A percentile compares a stretch with the other conserved stretches of the same genome.
Conservation (phyloP, 2,797 vertebrate species). For the Poeciliopsis infans region DNA sequence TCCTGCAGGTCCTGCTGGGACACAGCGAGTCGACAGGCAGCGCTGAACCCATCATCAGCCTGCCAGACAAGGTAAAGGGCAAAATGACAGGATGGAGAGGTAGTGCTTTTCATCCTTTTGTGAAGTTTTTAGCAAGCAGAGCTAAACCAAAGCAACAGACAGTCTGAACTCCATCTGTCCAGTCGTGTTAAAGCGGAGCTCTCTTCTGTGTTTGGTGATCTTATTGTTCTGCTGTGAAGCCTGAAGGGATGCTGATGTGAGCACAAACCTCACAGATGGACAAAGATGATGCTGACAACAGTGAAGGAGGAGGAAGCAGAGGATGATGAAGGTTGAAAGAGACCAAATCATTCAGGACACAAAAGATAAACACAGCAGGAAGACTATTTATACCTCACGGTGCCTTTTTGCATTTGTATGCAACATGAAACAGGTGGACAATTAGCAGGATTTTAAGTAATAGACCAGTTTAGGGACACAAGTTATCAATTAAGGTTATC, state of each 20-base stretch:
- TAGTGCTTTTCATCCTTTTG: not conserved
- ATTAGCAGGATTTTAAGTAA: not conserved
- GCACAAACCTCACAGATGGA: constrained; percentile 10
- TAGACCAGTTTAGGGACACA: not conserved
- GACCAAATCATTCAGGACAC: not conserved
- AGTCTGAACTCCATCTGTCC: not conserved
- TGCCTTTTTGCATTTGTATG: not conserved
- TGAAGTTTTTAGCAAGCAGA: not conserved
- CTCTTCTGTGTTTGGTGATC: not conserved
- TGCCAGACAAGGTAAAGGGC: constrained; percentile 89
- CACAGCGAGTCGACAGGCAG: constrained; percentile 75
- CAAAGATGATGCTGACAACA: constrained; percentile 5
- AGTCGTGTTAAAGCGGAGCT: not conserved
- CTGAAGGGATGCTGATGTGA: constrained; percentile 18
- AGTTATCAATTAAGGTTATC: too few species aligned
- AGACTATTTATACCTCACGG: not conserved
- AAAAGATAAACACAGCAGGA: not conserved
- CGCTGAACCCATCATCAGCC: constrained; percentile 89
- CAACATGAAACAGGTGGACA: not conserved
- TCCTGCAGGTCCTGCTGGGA: constrained; percentile 90
- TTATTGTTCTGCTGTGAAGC: not conserved
- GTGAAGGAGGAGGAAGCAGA: not conserved
- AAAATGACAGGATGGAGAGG: not conserved
- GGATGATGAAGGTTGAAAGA: not conserved
- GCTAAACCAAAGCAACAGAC: not conserved